These are phyloP conservation scores for Cygnus olor DNA, from an alignment of 2,797 vertebrate species.

Conservation along the genomic window DNA sequence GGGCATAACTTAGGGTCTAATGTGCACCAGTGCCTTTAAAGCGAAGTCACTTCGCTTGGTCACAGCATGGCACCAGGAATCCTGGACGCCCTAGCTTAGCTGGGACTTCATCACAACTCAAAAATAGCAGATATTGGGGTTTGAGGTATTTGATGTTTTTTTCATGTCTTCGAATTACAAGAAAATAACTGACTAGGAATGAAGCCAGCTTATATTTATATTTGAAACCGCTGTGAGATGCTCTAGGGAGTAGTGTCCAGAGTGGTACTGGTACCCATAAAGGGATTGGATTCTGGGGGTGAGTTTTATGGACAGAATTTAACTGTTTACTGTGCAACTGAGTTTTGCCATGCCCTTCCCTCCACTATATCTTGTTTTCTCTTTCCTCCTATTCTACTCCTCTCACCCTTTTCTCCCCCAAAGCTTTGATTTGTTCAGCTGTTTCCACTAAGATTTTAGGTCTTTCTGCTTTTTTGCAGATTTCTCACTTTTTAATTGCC, in stretches of 20 bases:
- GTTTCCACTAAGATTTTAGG: neutral
- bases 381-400: conserved; percentile 26
- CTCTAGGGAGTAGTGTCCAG: neutral
- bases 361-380: neutral
- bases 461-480: neutral
- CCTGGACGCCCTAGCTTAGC: neutral
- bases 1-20: neutral
- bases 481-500: neutral
- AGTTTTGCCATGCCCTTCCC: neutral
- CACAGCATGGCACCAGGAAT: neutral
- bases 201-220: neutral
- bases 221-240: neutral
- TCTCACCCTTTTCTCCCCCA: neutral
- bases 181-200: neutral
- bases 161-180: neutral
- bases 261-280: neutral
- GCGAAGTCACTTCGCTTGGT: neutral
- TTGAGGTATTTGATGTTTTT: neutral
- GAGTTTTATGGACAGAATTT: neutral
- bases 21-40: neutral
- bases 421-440: neutral
- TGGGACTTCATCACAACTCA: neutral
- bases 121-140: neutral
- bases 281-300: neutral
- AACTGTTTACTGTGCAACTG: neutral